A percentile compares a stretch with the other conserved stretches of the same genome.
phyloP scores from a whole-genome alignment of 2,797 vertebrate species.

The Molossus molossus region DNA sequence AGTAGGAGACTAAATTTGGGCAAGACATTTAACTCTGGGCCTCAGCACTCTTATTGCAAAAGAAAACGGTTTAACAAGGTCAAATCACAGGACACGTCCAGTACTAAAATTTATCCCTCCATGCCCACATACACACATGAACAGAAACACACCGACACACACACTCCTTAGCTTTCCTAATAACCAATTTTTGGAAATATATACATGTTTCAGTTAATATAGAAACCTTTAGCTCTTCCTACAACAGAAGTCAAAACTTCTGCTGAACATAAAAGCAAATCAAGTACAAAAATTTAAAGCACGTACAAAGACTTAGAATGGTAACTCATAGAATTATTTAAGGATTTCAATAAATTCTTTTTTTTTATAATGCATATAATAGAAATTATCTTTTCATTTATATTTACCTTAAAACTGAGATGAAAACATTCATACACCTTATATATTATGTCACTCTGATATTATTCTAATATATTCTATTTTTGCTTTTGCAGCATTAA shows the following conservation, averaged over 20 bases:
- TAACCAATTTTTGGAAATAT: background rate
- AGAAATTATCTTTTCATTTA: slow-evolving; percentile 8
- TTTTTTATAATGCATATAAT: background rate
- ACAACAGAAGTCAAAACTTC: slow-evolving; percentile 39
- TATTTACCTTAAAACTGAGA: slow-evolving; percentile 11
- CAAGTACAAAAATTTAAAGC: slow-evolving; percentile 53
- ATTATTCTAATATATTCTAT: slow-evolving; percentile 51
- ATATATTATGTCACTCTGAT: background rate
- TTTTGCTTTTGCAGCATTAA: slow-evolving; percentile 89
- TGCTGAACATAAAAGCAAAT: slow-evolving; percentile 38
- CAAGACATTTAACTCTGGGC: background rate
- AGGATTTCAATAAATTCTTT: background rate
- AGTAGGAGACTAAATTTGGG: background rate
- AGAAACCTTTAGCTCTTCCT: slow-evolving; percentile 12
- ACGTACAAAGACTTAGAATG: background rate
- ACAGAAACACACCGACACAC: no score
- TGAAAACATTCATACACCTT: background rate
- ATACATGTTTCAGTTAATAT: background rate
- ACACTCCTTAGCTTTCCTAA: background rate
- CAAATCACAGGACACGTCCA: background rate
- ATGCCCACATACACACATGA: background rate
- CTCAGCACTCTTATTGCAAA: background rate
- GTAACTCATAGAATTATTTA: background rate
- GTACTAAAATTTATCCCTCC: background rate
- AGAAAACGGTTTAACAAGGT: background rate